Percentiles rank a stretch among this genome's conserved stretches.
phyloP scores from a whole-genome alignment of 2,797 vertebrate species.

The Melanotaenia trifasciata region DNA sequence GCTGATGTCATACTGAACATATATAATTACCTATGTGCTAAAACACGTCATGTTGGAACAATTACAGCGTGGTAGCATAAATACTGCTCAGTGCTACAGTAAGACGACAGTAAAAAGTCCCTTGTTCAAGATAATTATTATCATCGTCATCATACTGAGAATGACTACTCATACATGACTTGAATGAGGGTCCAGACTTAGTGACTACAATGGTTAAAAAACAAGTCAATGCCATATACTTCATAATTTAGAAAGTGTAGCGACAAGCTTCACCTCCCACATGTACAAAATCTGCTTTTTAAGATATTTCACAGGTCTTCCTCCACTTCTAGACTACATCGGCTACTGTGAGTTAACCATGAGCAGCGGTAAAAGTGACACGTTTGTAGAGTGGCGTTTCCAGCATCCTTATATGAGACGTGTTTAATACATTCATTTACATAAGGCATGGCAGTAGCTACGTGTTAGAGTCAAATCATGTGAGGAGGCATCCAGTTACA shows the following conservation, averaged over 20 bases:
- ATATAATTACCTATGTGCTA: constrained; percentile 47
- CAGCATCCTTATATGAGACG: constrained; percentile 45
- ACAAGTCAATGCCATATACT: constrained; percentile 25
- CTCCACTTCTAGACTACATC: constrained; percentile 7
- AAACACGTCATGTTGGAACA: constrained; percentile 38
- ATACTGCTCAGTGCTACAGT: constrained; percentile 47
- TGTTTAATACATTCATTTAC: constrained; percentile 64
- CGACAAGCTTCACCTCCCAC: constrained; percentile 25
- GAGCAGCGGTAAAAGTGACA: constrained; percentile 11
- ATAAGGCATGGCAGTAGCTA: constrained; percentile 73
- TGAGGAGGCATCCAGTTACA: background rate
- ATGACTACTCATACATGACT: constrained; percentile 23
- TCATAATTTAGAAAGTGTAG: constrained; percentile 17
- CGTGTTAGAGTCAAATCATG: constrained; percentile 14
- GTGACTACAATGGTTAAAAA: constrained; percentile 8
- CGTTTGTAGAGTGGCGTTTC: constrained; percentile 22
- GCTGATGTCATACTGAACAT: constrained; percentile 51
- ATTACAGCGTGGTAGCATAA: constrained; percentile 49
- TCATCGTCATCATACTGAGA: constrained; percentile 1
- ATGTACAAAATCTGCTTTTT: constrained; percentile 34
- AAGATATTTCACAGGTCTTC: constrained; percentile 18
- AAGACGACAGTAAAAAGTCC: constrained; percentile 43
- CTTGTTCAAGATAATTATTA: constrained; percentile 34
- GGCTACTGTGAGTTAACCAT: constrained; percentile 5
- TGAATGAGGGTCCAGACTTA: constrained; percentile 24